Evolutionary conservation across 2,797 vertebrate genomes (phyloP).

Genomic region (Tokudaia tokunoshimensis): DNA sequence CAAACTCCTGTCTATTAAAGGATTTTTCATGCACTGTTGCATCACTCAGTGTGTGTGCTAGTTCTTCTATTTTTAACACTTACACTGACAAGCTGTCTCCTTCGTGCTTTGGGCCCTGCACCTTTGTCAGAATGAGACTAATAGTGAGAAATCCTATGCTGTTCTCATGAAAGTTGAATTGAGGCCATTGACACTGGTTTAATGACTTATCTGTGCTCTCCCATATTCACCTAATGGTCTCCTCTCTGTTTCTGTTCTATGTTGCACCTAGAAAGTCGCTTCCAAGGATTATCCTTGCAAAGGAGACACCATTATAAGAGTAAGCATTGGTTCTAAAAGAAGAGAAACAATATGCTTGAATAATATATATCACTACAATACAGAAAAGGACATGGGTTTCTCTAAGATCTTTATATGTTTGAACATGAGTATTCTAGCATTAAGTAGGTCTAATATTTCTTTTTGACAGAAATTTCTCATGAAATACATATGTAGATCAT

Average conservation of each 20-base stretch:
- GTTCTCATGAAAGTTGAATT: conserved; percentile 56
- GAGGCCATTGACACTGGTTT: conserved; percentile 45
- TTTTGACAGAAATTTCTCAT: not conserved
- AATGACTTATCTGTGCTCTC: not conserved
- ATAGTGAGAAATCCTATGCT: conserved; percentile 53
- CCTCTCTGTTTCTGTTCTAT: conserved; percentile 9
- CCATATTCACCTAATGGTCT: not conserved
- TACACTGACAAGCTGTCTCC: conserved; percentile 21
- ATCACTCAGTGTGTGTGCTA: not conserved
- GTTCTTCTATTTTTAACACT: conserved; percentile 25
- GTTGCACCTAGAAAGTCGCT: not conserved
- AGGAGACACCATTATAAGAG: not conserved
- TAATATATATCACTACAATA: not conserved
- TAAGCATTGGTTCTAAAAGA: not conserved
- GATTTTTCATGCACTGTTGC: not conserved
- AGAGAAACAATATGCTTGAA: not conserved
- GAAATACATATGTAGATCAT: not conserved
- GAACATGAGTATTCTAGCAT: not conserved
- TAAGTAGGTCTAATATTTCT: not conserved
- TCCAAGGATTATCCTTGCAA: not conserved
- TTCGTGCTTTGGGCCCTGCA: conserved; percentile 22
- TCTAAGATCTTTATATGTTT: not conserved
- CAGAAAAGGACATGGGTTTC: not conserved
- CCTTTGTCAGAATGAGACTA: conserved; percentile 28
- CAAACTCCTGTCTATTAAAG: not conserved